Evolutionary conservation across 2,888 invertebrate genomes (phyloP).

Genomic region (Megamerina dolium): DNA sequence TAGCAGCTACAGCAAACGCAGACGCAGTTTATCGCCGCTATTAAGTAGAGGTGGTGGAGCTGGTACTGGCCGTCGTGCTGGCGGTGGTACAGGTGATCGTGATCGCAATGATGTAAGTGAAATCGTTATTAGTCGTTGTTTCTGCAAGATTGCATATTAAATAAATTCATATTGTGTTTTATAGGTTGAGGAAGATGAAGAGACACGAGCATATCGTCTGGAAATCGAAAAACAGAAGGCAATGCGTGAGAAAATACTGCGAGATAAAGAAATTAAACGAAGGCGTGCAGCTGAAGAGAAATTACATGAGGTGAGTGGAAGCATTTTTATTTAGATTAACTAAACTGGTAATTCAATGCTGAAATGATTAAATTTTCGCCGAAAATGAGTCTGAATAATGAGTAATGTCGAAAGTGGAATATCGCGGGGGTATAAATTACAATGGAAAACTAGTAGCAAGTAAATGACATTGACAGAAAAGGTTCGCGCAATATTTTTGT

Average conservation of each 20-base stretch:
- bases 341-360: too few species aligned
- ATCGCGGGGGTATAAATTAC: too few species aligned
- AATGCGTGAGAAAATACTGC: constrained; percentile 49
- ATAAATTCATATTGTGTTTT: constrained; percentile 1
- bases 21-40: constrained; percentile 42
- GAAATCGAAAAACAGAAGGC: constrained; percentile 52
- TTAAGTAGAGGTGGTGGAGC: constrained; percentile 19
- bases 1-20: constrained; percentile 35
- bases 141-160: not conserved
- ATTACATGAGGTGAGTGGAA: constrained; percentile 39
- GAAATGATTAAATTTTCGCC: too few species aligned
- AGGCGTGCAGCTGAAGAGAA: constrained; percentile 49
- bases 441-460: too few species aligned
- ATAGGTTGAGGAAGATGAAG: constrained; percentile 51
- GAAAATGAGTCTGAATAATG: not conserved
- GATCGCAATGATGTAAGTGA: constrained; percentile 40
- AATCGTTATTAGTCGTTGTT: not conserved
- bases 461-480: too few species aligned
- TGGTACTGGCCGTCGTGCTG: constrained; percentile 16
- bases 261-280: constrained; percentile 51
- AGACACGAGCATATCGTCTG: constrained; percentile 49
- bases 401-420: not conserved
- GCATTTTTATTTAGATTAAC: too few species aligned
- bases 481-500: too few species aligned
- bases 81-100: constrained; percentile 33